phyloP scores from a whole-genome alignment of 1,140 invertebrate species.

The Thrips palmi region DNA sequence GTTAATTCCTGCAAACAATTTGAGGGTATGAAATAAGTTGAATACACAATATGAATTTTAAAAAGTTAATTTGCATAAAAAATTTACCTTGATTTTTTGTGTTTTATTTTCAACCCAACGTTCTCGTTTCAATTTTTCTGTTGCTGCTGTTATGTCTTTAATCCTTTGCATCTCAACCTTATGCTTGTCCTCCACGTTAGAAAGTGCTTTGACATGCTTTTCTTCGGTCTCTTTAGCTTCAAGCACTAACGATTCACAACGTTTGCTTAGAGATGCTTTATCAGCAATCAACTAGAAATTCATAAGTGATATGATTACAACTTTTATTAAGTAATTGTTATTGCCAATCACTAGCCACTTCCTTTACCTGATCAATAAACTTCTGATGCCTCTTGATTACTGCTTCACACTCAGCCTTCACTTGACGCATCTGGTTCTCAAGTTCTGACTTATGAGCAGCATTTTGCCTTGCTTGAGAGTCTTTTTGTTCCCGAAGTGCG shows the following conservation, averaged over 20 bases:
- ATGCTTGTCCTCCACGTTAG: conserved; percentile 39
- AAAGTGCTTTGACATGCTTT: conserved; percentile 30
- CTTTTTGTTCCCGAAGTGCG: conserved; percentile 21
- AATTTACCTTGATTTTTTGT: conserved; percentile 42
- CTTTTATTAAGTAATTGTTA: too few species aligned
- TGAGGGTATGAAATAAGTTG: conserved; percentile 9
- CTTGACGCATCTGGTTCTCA: conserved; percentile 25
- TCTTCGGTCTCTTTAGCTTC: conserved; percentile 32
- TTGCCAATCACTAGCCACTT: too few species aligned
- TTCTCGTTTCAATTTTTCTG: conserved; percentile 42
- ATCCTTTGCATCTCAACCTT: conserved; percentile 38
- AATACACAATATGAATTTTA: conserved; percentile 5
- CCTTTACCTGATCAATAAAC: conserved; percentile 40
- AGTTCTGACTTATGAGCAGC: too few species aligned
- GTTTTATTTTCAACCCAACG: conserved; percentile 49
- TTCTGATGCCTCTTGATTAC: conserved; percentile 40
- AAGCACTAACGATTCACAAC: conserved; percentile 34
- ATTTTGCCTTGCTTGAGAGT: conserved; percentile 24
- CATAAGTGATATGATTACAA: too few species aligned
- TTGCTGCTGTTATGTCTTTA: conserved; percentile 40
- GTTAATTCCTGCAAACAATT: conserved; percentile 35
- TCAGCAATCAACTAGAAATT: conserved; percentile 36
- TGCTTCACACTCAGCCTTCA: conserved; percentile 29
- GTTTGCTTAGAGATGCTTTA: conserved; percentile 41
- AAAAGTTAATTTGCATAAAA: conserved; percentile 1